A percentile compares a stretch with the other conserved stretches of the same genome.
These are phyloP conservation scores for Dipodomys spectabilis DNA, from an alignment of 2,113 vertebrate species.

Conservation along the genomic window DNA sequence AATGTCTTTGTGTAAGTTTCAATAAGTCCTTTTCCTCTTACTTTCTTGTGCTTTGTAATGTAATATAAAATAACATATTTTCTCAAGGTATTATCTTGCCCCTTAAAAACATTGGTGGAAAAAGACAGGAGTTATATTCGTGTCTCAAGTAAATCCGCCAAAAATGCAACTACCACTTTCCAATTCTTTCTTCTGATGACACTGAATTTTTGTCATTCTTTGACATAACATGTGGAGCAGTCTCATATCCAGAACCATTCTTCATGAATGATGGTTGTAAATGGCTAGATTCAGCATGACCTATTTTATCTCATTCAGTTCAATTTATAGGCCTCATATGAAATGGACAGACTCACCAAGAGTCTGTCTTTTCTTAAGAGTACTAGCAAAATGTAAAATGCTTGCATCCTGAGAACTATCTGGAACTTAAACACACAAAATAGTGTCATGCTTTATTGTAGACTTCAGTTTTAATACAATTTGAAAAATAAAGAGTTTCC, in stretches of 20 bases:
- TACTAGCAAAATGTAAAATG: neutral
- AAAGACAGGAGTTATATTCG: neutral
- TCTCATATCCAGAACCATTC: neutral
- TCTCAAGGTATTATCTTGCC: neutral
- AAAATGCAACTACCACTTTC: slow-evolving; percentile 7
- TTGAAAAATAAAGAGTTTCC: neutral
- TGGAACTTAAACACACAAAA: neutral
- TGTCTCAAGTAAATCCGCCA: neutral
- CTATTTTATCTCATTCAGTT: neutral
- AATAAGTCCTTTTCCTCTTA: neutral
- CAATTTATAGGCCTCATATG: neutral
- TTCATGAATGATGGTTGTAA: neutral
- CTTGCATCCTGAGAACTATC: neutral
- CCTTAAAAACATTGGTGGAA: slow-evolving; percentile 16
- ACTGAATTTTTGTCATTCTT: slow-evolving; percentile 43
- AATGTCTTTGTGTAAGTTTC: neutral
- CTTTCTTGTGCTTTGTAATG: neutral
- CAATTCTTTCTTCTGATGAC: neutral
- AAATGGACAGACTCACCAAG: slow-evolving; percentile 14
- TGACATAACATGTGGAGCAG: neutral
- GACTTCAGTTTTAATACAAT: neutral
- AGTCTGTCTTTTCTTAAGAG: neutral
- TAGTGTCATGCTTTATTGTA: neutral
- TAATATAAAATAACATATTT: slow-evolving; percentile 27
- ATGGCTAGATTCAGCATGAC: neutral